phyloP scores from a whole-genome alignment of 2,113 vertebrate genomes.

The Chloropsis cyanopogon region DNA sequence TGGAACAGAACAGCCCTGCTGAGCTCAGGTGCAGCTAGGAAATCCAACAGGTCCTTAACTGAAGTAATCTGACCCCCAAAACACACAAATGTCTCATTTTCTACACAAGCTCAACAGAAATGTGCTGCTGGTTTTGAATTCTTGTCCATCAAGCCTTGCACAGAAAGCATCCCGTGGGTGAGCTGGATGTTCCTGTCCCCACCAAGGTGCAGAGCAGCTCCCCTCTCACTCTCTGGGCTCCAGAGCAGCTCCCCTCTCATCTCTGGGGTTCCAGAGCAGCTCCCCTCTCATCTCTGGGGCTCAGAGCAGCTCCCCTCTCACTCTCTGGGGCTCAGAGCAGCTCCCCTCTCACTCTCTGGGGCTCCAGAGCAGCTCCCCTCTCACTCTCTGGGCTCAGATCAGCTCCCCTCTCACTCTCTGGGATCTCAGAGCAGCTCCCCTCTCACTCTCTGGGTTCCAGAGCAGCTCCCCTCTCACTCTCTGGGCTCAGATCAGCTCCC shows the following conservation, averaged over 20 bases:
- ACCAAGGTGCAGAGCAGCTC: neutral
- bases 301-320: too few relatives aligned
- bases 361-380: neutral
- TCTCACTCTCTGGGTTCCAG: neutral
- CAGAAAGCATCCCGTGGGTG: neutral
- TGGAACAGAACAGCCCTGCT: neutral
- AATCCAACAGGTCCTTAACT: neutral
- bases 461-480: too few relatives aligned
- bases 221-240: neutral
- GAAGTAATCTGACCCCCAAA: neutral
- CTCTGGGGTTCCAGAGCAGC: too few relatives aligned
- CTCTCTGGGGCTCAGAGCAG: too few relatives aligned
- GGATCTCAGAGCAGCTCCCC: neutral
- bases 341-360: too few relatives aligned
- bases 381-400: neutral
- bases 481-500: too few relatives aligned
- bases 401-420: neutral
- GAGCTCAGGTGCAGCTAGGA: neutral
- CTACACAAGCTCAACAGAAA: neutral
- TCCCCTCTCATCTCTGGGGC: too few relatives aligned
- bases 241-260: neutral
- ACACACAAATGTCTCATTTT: neutral
- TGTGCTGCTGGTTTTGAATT: accelerated
- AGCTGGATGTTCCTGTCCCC: neutral
- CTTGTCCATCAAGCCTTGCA: neutral